These are phyloP conservation scores for Philantomba maxwellii DNA, from an alignment of 2,113 vertebrate species.

Conservation along the genomic window DNA sequence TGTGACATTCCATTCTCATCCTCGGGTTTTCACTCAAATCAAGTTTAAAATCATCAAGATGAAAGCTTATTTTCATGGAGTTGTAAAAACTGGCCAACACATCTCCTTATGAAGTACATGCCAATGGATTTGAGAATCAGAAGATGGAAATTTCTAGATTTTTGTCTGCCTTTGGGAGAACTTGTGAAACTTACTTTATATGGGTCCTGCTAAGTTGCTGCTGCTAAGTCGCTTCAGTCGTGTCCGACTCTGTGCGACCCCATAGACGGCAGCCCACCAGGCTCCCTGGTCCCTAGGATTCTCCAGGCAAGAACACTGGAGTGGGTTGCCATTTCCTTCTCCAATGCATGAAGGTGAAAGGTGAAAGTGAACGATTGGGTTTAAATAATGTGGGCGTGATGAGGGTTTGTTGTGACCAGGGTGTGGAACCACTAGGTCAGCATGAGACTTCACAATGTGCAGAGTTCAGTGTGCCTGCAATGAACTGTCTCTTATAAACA, in stretches of 20 bases:
- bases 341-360: too few species aligned
- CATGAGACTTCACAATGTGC: not conserved
- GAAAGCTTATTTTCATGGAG: not conserved
- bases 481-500: not conserved
- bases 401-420: not conserved
- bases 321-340: too few species aligned
- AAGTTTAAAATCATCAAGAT: not conserved
- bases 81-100: not conserved
- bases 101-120: not conserved
- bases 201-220: not conserved
- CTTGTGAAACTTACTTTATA: not conserved
- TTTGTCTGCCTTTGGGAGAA: not conserved
- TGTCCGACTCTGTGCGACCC: too few species aligned
- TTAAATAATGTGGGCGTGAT: not conserved
- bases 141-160: not conserved
- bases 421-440: not conserved
- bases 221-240: too few species aligned
- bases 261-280: too few species aligned
- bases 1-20: not conserved
- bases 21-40: slow-evolving; percentile 19
- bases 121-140: not conserved
- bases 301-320: too few species aligned
- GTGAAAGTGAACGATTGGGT: not conserved
- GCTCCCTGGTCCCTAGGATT: too few species aligned
- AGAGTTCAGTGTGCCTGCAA: not conserved